phyloP scores from a whole-genome alignment of 1,140 invertebrate species.

The Tenebrio molitor region DNA sequence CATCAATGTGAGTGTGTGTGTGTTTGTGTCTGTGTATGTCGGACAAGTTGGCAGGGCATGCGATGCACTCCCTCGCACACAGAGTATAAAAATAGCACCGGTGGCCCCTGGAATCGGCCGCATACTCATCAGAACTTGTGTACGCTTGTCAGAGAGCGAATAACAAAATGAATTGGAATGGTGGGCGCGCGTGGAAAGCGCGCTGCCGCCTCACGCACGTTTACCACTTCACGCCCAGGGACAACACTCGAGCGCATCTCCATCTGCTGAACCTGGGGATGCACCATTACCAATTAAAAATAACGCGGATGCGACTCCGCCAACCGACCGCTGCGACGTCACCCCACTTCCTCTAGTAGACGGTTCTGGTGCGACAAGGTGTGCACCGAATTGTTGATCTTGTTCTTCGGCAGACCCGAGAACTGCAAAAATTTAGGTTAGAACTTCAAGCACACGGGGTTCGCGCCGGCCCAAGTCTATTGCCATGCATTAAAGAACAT shows the following conservation, averaged over 20 bases:
- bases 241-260: background rate
- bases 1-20: too few species aligned
- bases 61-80: slow-evolving; percentile 51
- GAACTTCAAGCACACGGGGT: background rate
- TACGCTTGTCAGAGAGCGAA: slow-evolving; percentile 45
- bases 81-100: slow-evolving; percentile 54
- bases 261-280: slow-evolving; percentile 18
- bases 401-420: too few species aligned
- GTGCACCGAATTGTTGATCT: too few species aligned
- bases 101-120: slow-evolving; percentile 55
- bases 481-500: slow-evolving; percentile 9
- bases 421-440: slow-evolving; percentile 12
- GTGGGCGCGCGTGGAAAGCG: slow-evolving; percentile 42
- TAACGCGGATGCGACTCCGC: background rate
- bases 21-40: too few species aligned
- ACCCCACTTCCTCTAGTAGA: background rate
- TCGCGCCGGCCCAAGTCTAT: background rate
- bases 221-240: slow-evolving; percentile 41
- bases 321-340: background rate
- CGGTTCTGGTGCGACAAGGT: background rate
- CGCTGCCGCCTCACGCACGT: slow-evolving; percentile 34
- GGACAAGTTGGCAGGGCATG: slow-evolving; percentile 45
- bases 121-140: slow-evolving; percentile 47
- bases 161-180: slow-evolving; percentile 21
- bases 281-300: background rate